Percentiles rank a stretch among this genome's conserved stretches.
These are phyloP conservation scores for Allacma fusca DNA, from an alignment of 2,888 invertebrate species.

Conservation along the genomic window DNA sequence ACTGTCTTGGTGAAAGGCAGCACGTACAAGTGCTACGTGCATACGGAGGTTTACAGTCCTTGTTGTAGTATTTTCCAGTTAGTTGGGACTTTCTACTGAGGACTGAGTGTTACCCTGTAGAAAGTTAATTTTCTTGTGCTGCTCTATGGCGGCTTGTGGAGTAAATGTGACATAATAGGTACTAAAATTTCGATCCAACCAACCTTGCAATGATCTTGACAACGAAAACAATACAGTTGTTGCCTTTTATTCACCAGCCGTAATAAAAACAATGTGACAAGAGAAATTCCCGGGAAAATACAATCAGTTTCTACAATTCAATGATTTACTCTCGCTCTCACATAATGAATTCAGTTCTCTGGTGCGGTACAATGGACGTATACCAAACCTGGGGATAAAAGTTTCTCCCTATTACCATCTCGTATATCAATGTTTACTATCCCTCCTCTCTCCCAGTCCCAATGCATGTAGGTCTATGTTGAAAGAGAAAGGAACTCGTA, in stretches of 20 bases:
- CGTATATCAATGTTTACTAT: too few species aligned
- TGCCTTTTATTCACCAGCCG: neutral
- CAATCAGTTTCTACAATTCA: neutral
- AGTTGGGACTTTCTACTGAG: too few species aligned
- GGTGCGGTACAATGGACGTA: too few species aligned
- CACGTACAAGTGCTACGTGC: neutral
- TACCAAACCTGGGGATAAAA: too few species aligned
- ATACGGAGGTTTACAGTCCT: too few species aligned
- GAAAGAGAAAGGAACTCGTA: too few species aligned
- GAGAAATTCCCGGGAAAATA: neutral
- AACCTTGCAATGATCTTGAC: neutral
- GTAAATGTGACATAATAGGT: neutral
- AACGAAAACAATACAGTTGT: neutral
- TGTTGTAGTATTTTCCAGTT: too few species aligned
- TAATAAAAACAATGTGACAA: slow-evolving; percentile 9
- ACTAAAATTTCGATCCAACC: neutral
- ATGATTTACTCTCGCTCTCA: neutral
- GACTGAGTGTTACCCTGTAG: too few species aligned
- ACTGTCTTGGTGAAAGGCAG: slow-evolving; percentile 12
- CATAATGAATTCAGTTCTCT: neutral
- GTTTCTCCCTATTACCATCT: too few species aligned
- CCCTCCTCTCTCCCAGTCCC: too few species aligned
- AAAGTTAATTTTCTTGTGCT: too few species aligned
- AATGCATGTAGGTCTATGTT: too few species aligned
- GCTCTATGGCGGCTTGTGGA: neutral